Evolutionary conservation across 2,888 invertebrate species (phyloP), one percentile per base, ranked within the genome.

Genomic region (Aleiodes alternator): DNA sequence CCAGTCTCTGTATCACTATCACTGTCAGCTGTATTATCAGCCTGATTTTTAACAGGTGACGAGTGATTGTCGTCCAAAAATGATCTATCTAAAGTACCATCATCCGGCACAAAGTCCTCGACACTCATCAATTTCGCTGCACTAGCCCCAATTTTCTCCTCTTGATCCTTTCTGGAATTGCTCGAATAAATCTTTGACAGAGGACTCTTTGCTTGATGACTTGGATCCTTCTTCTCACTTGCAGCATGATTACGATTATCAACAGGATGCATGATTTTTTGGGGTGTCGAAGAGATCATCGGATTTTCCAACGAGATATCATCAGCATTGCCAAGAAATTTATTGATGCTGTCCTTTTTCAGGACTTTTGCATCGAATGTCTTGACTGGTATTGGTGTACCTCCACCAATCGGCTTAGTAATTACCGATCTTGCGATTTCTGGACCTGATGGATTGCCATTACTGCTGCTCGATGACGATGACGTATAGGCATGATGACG

Each of bases 31-130:
- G 76, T 0, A 66, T 71, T 74, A 9, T 53, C 51, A 50, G 4
- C 59, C 56, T 68, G 69, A 50, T 48, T 56, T 64, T 77, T 69
- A 83, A 86, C 89, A 11, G 90, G 89, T 38, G 88, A 87, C 71
- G 87, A 85, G 79, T 90, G 88, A 76, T 88, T 91, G 12, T 95
- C 95, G 78, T 96, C 96, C 55, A 96, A 90, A 85, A 96, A 95
- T 73, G 94, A 94, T 85, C 93, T 93, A 84, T 95, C 95, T 51
- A 95, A 87, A 59, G 93, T 92, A n/a, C 94, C 95, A 84, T 93
- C 90, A 90, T 96, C 92, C 77, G 95, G 92, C 86, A 95, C 90
- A 91, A 95, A 95, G 84, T 95, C 95, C 81, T 95, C 95, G 8
- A 95, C 94, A 80, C 91, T 92, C 3, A 90, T 88, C 9, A 91